Conservation (phyloP, 2,113 vertebrate species). For the Pituophis catenifer region DNA sequence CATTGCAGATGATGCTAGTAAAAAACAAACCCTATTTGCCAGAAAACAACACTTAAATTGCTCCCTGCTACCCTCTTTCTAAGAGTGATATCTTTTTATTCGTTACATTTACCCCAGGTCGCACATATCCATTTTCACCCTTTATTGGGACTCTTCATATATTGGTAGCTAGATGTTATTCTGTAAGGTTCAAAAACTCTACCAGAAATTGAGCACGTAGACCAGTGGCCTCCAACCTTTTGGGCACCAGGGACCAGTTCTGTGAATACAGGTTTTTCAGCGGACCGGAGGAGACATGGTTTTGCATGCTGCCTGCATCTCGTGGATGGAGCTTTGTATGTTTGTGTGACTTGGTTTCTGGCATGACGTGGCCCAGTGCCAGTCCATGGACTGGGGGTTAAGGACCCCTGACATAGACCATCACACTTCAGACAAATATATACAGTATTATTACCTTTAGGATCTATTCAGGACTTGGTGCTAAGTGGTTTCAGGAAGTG, state of each 20-base stretch:
- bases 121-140: background rate
- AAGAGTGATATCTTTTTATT: background rate
- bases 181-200: background rate
- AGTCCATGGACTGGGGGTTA: too few relatives aligned
- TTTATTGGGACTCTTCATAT: background rate
- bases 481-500: background rate
- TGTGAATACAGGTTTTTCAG: too few relatives aligned
- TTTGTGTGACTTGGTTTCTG: too few relatives aligned
- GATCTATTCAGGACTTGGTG: background rate
- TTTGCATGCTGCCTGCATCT: too few relatives aligned
- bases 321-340: too few relatives aligned
- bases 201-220: background rate
- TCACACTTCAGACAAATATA: background rate
- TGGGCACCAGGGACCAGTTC: too few relatives aligned
- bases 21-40: background rate
- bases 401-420: background rate
- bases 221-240: background rate
- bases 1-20: background rate
- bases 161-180: background rate
- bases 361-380: too few relatives aligned
- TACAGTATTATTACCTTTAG: background rate
- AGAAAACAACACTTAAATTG: background rate
- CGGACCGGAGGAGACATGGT: too few relatives aligned
- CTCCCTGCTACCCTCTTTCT: background rate
- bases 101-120: background rate